Base-by-base conservation (phyloP, 2,113 vertebrate species). In the Ellobius talpinus region DNA sequence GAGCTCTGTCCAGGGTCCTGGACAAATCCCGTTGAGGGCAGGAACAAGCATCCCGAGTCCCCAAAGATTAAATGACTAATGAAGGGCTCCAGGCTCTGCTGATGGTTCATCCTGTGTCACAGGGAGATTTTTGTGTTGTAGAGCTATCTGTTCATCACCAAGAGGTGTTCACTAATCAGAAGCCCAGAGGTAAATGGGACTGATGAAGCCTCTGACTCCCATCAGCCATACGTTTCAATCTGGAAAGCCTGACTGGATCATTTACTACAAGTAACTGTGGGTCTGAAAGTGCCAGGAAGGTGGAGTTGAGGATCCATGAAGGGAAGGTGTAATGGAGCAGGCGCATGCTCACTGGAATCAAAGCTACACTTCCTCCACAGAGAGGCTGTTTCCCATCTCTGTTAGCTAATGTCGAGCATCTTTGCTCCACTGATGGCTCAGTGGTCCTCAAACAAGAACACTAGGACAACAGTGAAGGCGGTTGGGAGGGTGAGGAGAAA, bases 321-420 rank as follows among this genome's bases (percentile, higher is more conserved):
- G 61, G 14, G n/a, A 61, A 76, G 10, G 0, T 26, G 29, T 21
- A 3, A 33, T n/a, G 29, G 23, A 1, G 9, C 17, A 73, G 52
- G 31, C 24, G n/a, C 7, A 5, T n/a, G 74, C 0, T 55, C 61
- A 21, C 0, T 0, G 73, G 0, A 0, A 31, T 23, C 50, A 23
- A 39, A 61, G 39, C 9, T 13, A 3, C 11, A 11, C 70, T 21
- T 26, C 12, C 33, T 42, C 5, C 47, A 58, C 0, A 39, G 23
- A 2, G 2, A 70, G 70, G 42, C 8, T 13, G 4, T 39, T 93
- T 55, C 3, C n/a, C 39, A 61, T 61, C 12, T 63, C 4, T 29
- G 1, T 50, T 11, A 68, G 73, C n/a, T 6, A 8, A 12, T 50
- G 7, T n/a, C 11, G 52, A 82, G 31, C 63, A 14, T 21, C 26